phyloP scores from a whole-genome alignment of 2,113 vertebrate genomes.

The Chloropsis hardwickii region DNA sequence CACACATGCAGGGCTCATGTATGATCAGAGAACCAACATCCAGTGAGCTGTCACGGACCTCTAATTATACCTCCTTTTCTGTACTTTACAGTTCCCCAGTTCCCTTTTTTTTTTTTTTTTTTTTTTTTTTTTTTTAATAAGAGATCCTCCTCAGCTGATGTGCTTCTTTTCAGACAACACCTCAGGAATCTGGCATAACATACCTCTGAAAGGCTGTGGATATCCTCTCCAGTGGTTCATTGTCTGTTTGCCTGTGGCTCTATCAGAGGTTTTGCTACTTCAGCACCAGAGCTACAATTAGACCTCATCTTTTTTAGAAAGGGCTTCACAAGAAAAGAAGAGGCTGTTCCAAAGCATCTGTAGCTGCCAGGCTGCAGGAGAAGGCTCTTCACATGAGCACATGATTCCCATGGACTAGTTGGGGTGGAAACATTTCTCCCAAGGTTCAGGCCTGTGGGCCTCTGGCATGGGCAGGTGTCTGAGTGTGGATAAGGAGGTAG shows the following conservation, averaged over 20 bases:
- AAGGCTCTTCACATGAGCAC: not conserved
- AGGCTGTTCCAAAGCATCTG: not conserved
- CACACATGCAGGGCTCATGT: accelerated
- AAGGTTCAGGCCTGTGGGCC: not conserved
- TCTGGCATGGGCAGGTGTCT: not conserved
- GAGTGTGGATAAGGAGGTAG: not conserved
- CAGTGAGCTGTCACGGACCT: not conserved
- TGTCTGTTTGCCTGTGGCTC: not conserved
- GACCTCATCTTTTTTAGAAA: not conserved
- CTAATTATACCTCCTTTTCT: not conserved
- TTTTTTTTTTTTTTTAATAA: not conserved
- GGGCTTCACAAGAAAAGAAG: not conserved
- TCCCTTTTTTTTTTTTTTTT: not conserved
- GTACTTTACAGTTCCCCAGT: not conserved
- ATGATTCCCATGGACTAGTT: not conserved
- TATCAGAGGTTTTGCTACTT: not conserved
- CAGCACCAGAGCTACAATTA: not conserved
- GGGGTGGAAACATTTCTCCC: not conserved
- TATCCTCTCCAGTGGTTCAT: not conserved
- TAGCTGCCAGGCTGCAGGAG: not conserved
- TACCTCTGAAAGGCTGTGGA: not conserved
- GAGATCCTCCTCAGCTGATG: not conserved
- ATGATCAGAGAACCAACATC: not conserved
- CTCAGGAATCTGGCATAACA: not conserved
- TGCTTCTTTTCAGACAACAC: not conserved